Evolutionary conservation across 2,797 vertebrate genomes (phyloP).

Genomic region (Prionace glauca): DNA sequence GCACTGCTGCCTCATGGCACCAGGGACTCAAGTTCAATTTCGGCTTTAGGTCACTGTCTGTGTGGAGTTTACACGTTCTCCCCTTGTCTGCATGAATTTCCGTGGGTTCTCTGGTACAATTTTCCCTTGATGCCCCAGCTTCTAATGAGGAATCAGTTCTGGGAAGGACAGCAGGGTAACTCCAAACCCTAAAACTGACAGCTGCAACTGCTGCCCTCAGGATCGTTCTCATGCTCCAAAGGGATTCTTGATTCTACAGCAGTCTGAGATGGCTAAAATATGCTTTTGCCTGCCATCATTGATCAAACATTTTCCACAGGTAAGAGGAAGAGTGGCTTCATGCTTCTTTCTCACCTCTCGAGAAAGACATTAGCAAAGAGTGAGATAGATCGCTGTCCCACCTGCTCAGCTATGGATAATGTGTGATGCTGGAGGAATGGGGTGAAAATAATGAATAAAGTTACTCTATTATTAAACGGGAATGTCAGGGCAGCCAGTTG

Average conservation of each 20-base stretch:
- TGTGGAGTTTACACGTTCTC: too few relatives aligned
- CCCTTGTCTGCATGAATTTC: too few relatives aligned
- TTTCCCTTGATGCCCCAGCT: neutral
- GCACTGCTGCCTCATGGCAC: too few relatives aligned
- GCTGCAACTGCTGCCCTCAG: neutral
- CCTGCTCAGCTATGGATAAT: neutral
- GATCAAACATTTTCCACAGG: neutral
- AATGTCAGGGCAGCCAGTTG: neutral
- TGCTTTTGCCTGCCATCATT: neutral
- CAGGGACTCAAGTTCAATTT: too few relatives aligned
- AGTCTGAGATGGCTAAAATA: neutral
- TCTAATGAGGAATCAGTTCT: neutral
- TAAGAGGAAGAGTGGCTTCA: neutral
- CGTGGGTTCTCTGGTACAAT: neutral
- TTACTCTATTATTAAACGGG: neutral
- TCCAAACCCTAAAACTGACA: too few relatives aligned
- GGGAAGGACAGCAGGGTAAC: neutral
- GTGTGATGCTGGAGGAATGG: neutral
- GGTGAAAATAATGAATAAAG: neutral
- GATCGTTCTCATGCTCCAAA: neutral
- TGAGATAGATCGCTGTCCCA: neutral
- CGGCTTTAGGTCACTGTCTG: too few relatives aligned
- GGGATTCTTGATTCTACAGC: neutral
- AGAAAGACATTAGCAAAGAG: neutral
- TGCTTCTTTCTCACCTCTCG: neutral